These are phyloP conservation scores for Carterocephalus palaemon DNA, from an alignment of 2,888 invertebrate genomes.

Conservation along the genomic window DNA sequence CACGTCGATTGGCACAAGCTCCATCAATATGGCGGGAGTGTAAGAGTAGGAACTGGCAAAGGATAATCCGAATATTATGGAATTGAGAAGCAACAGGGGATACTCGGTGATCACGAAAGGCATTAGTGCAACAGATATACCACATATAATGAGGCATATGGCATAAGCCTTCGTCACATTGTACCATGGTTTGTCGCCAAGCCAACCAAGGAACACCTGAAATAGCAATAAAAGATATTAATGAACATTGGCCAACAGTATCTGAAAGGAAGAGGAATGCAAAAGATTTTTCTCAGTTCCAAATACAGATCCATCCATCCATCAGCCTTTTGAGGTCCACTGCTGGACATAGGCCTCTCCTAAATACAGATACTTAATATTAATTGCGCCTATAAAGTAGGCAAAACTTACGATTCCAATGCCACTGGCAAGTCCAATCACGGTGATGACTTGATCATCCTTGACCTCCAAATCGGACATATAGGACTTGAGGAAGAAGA, in stretches of 20 bases:
- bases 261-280: too few species aligned
- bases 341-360: too few species aligned
- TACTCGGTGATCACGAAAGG: conserved; percentile 76
- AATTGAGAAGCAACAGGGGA: conserved; percentile 65
- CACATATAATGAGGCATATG: conserved; percentile 84
- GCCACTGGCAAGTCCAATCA: conserved; percentile 92
- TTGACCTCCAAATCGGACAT: conserved; percentile 82
- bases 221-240: too few species aligned
- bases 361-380: too few species aligned
- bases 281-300: too few species aligned
- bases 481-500: conserved; percentile 86
- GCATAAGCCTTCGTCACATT: conserved; percentile 92
- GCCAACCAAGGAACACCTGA: conserved; percentile 89
- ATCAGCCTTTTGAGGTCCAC: too few species aligned
- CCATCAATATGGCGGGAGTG: conserved; percentile 92
- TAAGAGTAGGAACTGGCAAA: conserved; percentile 95
- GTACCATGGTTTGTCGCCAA: conserved; percentile 92
- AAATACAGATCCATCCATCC: too few species aligned
- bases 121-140: conserved; percentile 79
- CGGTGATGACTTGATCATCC: conserved; percentile 85
- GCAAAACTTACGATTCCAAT: conserved; percentile 88
- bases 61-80: conserved; percentile 89
- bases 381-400: too few species aligned
- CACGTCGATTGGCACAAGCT: conserved; percentile 91
- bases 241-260: too few species aligned